phyloP scores from a whole-genome alignment of 2,113 vertebrate genomes.

The Heliornis fulica region DNA sequence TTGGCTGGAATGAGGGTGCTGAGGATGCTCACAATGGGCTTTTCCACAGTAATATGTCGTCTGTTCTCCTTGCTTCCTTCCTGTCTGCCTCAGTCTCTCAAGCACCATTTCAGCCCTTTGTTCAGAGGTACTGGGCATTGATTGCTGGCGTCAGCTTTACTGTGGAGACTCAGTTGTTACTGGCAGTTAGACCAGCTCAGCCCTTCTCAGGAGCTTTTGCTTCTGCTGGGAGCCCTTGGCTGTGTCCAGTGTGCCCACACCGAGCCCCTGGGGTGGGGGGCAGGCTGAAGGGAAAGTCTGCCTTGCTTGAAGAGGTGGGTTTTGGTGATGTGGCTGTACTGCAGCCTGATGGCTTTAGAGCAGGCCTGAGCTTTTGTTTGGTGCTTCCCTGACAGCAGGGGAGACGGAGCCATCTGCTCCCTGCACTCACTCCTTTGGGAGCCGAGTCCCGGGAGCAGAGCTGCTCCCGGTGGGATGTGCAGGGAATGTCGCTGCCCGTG shows the following conservation, averaged over 20 bases:
- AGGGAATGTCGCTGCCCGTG: too few relatives aligned
- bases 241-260: too few relatives aligned
- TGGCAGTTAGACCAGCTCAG: not conserved
- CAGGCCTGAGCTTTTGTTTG: not conserved
- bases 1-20: not conserved
- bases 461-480: too few relatives aligned
- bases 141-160: not conserved
- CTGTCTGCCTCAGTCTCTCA: not conserved
- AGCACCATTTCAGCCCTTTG: not conserved
- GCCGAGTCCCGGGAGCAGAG: fast-evolving
- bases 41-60: fast-evolving
- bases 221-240: too few relatives aligned
- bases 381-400: too few relatives aligned
- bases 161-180: not conserved
- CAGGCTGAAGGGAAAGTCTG: too few relatives aligned
- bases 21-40: not conserved
- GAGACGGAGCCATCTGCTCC: not conserved
- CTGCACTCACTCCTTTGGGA: fast-evolving
- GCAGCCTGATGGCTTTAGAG: not conserved
- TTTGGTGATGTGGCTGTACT: not conserved
- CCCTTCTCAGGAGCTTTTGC: not conserved
- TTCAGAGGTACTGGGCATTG: not conserved
- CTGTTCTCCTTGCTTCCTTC: not conserved
- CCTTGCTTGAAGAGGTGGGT: not conserved
- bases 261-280: too few relatives aligned